Evolutionary conservation across 2,888 invertebrate species (phyloP), one percentile per base, ranked within the genome.

Genomic region (Drosophila cognata): DNA sequence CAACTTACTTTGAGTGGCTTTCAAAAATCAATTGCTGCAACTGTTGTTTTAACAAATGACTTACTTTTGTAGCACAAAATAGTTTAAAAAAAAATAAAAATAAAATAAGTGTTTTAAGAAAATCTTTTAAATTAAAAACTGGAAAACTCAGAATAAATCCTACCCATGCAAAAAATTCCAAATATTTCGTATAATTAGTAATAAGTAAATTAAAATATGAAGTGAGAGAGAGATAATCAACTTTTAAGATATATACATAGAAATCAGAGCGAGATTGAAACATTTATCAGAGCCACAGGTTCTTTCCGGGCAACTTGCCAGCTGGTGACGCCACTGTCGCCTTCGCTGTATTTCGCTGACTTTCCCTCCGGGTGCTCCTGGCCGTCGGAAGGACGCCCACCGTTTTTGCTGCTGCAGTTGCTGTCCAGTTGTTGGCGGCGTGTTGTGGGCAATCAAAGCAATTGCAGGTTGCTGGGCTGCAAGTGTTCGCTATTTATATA

Each of bases 361-460:
- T 46, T 46, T 46, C 7, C 21, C 31, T 51, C 36, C 18, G 13
- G 13, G 41, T 10, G 16, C 56, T 57, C 11, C 55, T 55, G 7
- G 18, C 25, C 25, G 46, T n/a, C 33, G n/a, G 25, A 63, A 61
- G 52, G 48, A 76, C 80, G 74, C 70, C 74, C 74, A 74, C 69
- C 51, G 79, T 71, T 76, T 55, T 58, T 74, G 62, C 65, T 52
- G 55, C 33, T 55, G 52, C 16, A 46, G 46, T 36, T 69, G 28
- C 63, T 63, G 78, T 70, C 69, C 77, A 77, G 74, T 51, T 68
- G 68, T 71, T 74, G 70, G 71, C 89, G 81, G 86, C 74, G 81
- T 82, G 76, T 75, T 77, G 73, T 84, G 75, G 77, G 75, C 89
- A 89, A 89, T 85, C 85, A 85, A 85, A 87, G 85, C 84, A 86